These are phyloP conservation scores for Drosophila villosipedis DNA, from an alignment of 2,888 invertebrate genomes.

Conservation along the genomic window DNA sequence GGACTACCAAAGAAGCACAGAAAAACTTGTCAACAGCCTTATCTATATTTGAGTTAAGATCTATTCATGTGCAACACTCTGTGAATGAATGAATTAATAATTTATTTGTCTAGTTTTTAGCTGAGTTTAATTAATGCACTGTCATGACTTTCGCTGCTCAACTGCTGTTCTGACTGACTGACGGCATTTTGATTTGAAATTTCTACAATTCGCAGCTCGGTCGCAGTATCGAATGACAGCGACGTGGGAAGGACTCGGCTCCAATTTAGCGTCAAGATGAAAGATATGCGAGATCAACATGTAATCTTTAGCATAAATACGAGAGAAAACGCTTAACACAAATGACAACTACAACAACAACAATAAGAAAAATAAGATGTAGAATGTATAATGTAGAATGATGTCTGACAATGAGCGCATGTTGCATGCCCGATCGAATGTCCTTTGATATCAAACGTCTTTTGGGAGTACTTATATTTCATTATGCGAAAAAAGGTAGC, in stretches of 20 bases:
- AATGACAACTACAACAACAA: slow-evolving; percentile 46
- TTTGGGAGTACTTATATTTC: slow-evolving; percentile 71
- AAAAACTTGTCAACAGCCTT: slow-evolving; percentile 64
- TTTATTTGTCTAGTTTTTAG: slow-evolving; percentile 35
- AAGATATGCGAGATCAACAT: slow-evolving; percentile 83
- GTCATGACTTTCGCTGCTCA: slow-evolving; percentile 59
- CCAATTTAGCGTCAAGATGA: slow-evolving; percentile 70
- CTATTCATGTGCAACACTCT: slow-evolving; percentile 7
- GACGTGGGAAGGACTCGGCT: slow-evolving; percentile 79
- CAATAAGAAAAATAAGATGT: not conserved
- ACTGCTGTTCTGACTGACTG: slow-evolving; percentile 75
- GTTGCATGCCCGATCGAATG: slow-evolving; percentile 81
- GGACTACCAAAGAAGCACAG: slow-evolving; percentile 69
- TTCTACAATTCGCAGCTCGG: slow-evolving; percentile 44
- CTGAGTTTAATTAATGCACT: slow-evolving; percentile 68
- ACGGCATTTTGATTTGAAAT: slow-evolving; percentile 77
- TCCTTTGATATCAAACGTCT: slow-evolving; percentile 77
- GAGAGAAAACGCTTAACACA: slow-evolving; percentile 67
- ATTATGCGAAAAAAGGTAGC: slow-evolving; percentile 75
- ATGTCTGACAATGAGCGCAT: slow-evolving; percentile 66
- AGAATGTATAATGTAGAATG: slow-evolving; percentile 3
- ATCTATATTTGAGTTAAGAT: slow-evolving; percentile 44
- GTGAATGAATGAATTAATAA: slow-evolving; percentile 57
- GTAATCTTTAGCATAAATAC: slow-evolving; percentile 79
- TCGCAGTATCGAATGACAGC: slow-evolving; percentile 75